phyloP scores from a whole-genome alignment of 2,113 vertebrate genomes.

The Otus sunia region DNA sequence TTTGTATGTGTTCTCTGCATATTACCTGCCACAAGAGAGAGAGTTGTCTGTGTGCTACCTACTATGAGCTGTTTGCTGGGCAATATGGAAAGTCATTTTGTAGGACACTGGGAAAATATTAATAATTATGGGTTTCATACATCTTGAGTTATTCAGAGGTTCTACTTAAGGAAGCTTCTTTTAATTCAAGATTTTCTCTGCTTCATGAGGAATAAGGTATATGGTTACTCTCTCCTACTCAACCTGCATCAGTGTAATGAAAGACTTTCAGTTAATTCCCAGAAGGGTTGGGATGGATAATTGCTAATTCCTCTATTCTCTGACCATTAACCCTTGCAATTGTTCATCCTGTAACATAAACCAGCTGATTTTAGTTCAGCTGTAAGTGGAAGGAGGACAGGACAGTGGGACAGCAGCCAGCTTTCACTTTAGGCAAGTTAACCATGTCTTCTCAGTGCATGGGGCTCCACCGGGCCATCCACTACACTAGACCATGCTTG shows the following conservation, averaged over 20 bases:
- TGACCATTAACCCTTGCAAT: background rate
- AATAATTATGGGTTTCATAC: background rate
- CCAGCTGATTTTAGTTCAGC: background rate
- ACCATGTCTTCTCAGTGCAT: background rate
- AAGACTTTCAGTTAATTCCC: background rate
- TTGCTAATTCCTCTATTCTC: background rate
- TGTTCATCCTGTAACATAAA: background rate
- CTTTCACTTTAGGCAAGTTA: background rate
- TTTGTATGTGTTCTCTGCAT: background rate
- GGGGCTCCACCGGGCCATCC: background rate
- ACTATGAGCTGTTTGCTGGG: background rate
- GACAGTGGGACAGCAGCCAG: background rate
- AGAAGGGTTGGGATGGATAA: background rate
- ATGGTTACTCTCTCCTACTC: background rate
- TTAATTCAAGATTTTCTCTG: background rate
- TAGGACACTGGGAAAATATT: background rate
- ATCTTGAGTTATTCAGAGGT: background rate
- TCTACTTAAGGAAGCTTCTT: background rate
- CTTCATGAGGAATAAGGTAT: background rate
- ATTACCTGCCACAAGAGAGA: background rate
- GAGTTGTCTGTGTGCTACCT: background rate
- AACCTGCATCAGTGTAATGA: background rate
- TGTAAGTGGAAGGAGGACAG: background rate
- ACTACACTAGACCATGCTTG: background rate
- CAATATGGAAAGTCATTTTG: background rate